Evolutionary conservation across 2,113 vertebrate species (phyloP), one percentile per base, ranked within the genome.

Genomic region (Centropus bengalensis): DNA sequence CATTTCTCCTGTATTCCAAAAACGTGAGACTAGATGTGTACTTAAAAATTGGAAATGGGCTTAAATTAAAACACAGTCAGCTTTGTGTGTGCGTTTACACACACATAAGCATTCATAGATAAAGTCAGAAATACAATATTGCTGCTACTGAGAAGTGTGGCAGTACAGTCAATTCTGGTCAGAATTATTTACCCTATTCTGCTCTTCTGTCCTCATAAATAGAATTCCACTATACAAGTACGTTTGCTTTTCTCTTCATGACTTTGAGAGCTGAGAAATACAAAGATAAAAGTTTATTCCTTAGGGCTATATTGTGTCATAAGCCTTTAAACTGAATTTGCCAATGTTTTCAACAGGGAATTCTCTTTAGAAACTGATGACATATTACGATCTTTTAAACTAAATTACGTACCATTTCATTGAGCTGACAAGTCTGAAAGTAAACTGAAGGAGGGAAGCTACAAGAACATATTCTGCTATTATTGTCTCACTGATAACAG

Each of bases 271-370:
- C 42, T 21, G 77, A 93, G 80, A 88, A 82, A 91, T 79, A 82
- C 42, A 74, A 84, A 78, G 76, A 93, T 66, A 89, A 94, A 96
- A 96, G 91, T 96, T 86, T 88, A 96, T 91, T 92, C 93, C 95
- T 95, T 23, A 44, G 93, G 84, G 95, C 87, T 94, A 82, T 44
- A 71, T 79, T 59, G 87, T 87, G 74, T 95, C 82, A 88, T 86
- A 85, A 95, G 76, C 56, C 80, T 92, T 96, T 92, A 94, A 93
- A 92, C 38, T 83, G 79, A 96, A 95, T 96, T 96, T 87, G 56
- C 56, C 83, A 92, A n/a, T 87, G 96, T 91, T 91, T 94, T 81
- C 91, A 89, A 79, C 28, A 24, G 94, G 87, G 93, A 97, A 91
- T 94, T 96, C 74, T 95, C 86, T 91, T 91, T 87, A 87, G 76